Evolutionary conservation across 2,797 vertebrate genomes (phyloP).

Genomic region (Sphenodon punctatus): DNA sequence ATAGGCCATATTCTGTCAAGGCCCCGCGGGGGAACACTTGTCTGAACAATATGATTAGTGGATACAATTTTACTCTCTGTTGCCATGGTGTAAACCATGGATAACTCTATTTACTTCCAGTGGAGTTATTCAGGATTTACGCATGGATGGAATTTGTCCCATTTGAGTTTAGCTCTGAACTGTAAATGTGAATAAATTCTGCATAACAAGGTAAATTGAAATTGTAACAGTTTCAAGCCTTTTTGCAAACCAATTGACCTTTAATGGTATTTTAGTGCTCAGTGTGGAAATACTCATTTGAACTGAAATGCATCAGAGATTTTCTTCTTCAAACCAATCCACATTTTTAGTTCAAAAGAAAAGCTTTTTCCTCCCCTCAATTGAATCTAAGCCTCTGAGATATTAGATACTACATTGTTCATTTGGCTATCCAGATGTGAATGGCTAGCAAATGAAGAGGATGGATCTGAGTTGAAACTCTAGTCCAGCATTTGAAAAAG

Average conservation of each 20-base stretch:
- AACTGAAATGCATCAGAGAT: background rate
- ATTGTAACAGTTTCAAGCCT: background rate
- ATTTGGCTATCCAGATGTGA: background rate
- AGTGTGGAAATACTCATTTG: constrained; percentile 10
- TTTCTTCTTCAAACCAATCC: background rate
- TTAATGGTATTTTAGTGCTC: constrained; percentile 28
- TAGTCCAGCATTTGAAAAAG: background rate
- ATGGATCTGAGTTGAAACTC: background rate
- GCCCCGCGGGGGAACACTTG: background rate
- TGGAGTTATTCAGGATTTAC: background rate
- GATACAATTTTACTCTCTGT: background rate
- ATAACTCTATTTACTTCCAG: background rate
- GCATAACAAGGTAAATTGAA: background rate
- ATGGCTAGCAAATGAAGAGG: background rate
- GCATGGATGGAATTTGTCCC: background rate
- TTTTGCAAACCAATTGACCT: constrained; percentile 9
- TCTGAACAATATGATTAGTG: background rate
- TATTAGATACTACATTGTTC: too few relatives aligned
- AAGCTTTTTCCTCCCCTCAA: background rate
- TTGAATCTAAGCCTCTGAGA: background rate
- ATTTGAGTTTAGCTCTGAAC: background rate
- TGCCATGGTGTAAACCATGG: background rate
- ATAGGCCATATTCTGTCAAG: background rate
- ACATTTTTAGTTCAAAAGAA: background rate
- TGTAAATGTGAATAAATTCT: background rate